Evolutionary conservation across 2,888 invertebrate species (phyloP), one percentile per base, ranked within the genome.

Genomic region (Dorcus parallelipipedus): DNA sequence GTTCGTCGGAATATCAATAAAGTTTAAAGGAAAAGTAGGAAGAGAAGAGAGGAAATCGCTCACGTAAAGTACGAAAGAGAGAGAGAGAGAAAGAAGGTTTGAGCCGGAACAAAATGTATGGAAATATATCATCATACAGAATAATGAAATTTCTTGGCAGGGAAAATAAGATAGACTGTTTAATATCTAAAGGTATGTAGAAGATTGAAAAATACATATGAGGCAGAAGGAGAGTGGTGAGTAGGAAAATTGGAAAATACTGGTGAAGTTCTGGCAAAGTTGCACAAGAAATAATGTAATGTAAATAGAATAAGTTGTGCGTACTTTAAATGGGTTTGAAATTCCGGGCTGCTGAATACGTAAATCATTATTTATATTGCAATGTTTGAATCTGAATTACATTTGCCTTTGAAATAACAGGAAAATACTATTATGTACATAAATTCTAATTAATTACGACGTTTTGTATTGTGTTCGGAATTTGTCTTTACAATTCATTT

Each of bases 101-200:
- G 26, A 33, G 26, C 26, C 43, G 57, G 58, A 60, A 60, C 53
- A 59, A 62, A 65, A 62, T 65, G 64, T 68, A 70, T 65, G 68
- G 72, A 74, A 70, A 76, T 76, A 75, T 74, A 76, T 76, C 74
- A 75, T 74, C 75, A 74, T 74, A 72, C 69, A 67, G 70, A 73
- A 75, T 76, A 76, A 76, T 76, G 76, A 76, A 76, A 75, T 76
- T 76, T 75, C 72, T 74, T 71, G 69, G 69, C 71, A 70, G 68
- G 69, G 69, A 72, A 74, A 74, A 76, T 74, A 72, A 73, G 73
- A 74, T 74, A 74, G 72, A 75, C 74, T 75, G 73, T 74, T 74
- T 74, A 74, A 75, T 74, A 74, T 73, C 71, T 67, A 69, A 70
- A 73, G 71, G 73, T 75, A 75, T 75, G 73, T 73, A 66, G 72